phyloP scores from a whole-genome alignment of 2,113 vertebrate species.

The Mormyrus iriodes region DNA sequence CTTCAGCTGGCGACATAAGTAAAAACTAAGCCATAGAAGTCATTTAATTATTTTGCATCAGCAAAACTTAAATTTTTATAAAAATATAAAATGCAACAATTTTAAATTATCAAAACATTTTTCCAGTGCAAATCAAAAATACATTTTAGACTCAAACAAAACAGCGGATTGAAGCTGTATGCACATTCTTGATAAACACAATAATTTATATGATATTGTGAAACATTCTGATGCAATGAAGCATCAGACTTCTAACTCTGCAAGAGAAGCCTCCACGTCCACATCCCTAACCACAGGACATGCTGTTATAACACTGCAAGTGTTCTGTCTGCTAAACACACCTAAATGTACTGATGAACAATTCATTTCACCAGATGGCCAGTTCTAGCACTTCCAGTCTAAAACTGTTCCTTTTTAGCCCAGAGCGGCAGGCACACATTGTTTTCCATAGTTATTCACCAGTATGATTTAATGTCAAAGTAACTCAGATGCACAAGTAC shows the following conservation, averaged over 20 bases:
- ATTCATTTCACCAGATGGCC: conserved; percentile 1
- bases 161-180: neutral
- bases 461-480: neutral
- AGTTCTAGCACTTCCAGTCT: neutral
- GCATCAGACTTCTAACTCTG: neutral
- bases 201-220: neutral
- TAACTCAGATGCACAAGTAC: neutral
- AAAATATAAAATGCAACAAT: neutral
- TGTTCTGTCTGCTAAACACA: neutral
- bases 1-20: neutral
- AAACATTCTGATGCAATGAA: neutral
- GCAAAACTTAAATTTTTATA: neutral
- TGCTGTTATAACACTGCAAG: neutral
- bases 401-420: neutral
- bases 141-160: neutral
- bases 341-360: conserved; percentile 4
- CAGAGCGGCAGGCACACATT: neutral
- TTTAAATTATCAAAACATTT: too few relatives aligned
- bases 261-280: neutral
- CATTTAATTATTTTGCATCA: neutral
- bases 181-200: neutral
- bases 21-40: neutral
- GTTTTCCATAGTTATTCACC: neutral
- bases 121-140: neutral
- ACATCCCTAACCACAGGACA: neutral